A percentile compares a stretch with the other conserved stretches of the same genome.
Evolutionary conservation across 2,888 invertebrate species (phyloP).

Genomic region (Thera obeliscata): DNA sequence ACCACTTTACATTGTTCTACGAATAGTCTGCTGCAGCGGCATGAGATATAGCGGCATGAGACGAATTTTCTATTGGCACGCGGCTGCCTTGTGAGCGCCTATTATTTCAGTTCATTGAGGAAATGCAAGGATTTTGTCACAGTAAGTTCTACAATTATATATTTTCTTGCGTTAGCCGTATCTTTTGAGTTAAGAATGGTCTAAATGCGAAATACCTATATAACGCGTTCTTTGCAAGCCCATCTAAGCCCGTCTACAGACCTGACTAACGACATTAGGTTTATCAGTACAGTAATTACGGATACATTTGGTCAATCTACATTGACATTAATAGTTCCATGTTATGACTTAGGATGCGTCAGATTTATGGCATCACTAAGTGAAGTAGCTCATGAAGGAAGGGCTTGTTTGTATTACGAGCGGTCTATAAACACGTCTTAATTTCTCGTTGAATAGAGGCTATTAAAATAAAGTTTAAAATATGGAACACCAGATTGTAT

Average conservation of each 20-base stretch:
- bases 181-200: too few relatives aligned
- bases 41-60: conserved; percentile 31
- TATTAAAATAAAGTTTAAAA: conserved; percentile 83
- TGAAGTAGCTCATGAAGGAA: conserved; percentile 71
- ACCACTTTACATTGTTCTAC: conserved; percentile 63
- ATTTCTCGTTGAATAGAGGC: conserved; percentile 80
- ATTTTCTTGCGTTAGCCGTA: too few relatives aligned
- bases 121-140: background rate
- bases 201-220: too few relatives aligned
- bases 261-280: background rate
- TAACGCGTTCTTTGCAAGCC: background rate
- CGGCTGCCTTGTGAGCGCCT: conserved; percentile 2
- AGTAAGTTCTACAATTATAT: background rate
- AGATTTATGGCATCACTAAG: conserved; percentile 68
- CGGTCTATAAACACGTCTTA: conserved; percentile 82
- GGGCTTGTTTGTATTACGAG: conserved; percentile 77
- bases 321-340: conserved; percentile 49
- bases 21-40: conserved; percentile 45
- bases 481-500: conserved; percentile 81
- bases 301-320: conserved; percentile 27
- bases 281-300: conserved; percentile 10
- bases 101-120: conserved; percentile 3
- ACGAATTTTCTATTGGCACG: conserved; percentile 21
- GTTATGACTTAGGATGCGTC: conserved; percentile 61
- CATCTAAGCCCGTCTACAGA: background rate